Percentiles rank a stretch among this genome's conserved stretches.
These are phyloP conservation scores for Lichenostomus cassidix DNA, from an alignment of 2,113 vertebrate species.

Conservation along the genomic window DNA sequence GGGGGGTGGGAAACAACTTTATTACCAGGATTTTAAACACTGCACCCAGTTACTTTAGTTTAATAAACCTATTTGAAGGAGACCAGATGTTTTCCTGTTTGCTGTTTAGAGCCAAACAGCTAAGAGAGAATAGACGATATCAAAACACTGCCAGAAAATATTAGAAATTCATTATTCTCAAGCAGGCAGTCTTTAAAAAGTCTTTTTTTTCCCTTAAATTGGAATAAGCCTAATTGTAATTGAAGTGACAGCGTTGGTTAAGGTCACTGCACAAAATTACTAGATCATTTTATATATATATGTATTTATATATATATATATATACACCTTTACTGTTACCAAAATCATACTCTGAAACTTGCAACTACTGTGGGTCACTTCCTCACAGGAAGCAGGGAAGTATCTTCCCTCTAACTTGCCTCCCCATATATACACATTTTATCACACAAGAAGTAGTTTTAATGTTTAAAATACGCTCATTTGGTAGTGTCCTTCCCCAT, in stretches of 20 bases:
- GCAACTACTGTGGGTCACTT: neutral
- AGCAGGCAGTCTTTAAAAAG: neutral
- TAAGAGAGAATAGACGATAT: neutral
- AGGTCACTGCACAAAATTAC: neutral
- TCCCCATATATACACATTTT: neutral
- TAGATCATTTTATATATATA: neutral
- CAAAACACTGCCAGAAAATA: neutral
- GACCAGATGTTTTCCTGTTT: constrained; percentile 18
- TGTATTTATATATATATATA: neutral
- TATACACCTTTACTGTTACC: neutral
- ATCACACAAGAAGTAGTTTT: neutral
- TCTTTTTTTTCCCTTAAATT: neutral
- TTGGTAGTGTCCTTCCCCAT: neutral
- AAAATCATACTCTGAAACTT: neutral
- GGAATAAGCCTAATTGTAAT: neutral
- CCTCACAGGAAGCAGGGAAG: neutral
- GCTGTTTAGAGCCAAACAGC: neutral
- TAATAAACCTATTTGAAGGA: neutral
- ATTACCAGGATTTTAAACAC: neutral
- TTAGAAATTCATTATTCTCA: neutral
- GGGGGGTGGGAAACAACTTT: too few species aligned
- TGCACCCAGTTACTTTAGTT: neutral
- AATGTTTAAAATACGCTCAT: neutral
- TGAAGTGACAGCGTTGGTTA: neutral
- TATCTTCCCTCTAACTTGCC: neutral